Base-by-base conservation (phyloP, 2,888 invertebrate species). In the Phalera bucephala region DNA sequence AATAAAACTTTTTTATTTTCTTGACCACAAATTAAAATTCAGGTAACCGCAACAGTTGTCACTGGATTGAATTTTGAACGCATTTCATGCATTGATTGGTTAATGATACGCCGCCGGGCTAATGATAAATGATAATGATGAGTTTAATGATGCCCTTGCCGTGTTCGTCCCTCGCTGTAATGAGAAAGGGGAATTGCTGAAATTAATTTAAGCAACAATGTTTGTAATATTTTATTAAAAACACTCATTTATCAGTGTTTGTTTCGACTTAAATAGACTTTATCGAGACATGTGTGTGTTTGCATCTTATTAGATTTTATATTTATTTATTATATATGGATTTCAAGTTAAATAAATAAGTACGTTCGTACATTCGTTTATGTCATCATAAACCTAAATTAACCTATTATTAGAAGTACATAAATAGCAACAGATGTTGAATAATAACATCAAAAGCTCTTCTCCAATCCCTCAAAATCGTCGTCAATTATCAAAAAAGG, bases 201-300 rank as follows among this genome's bases (percentile, higher is more conserved):
- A 61, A 61, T 68, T 53, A 60, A 58, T 57, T 54, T 52, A 49
- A 48, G 45, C 54, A 56, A 65, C 61, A 66, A 62, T 54, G 51
- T 64, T 30, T 32, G 23, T 33, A 29, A 23, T 22, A 11, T n/a
- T n/a, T n/a, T n/a, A n/a, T n/a, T n/a, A n/a, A n/a, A n/a, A n/a
- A n/a, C n/a, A n/a, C n/a, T n/a, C n/a, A n/a, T n/a, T n/a, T n/a
- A n/a, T n/a, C n/a, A n/a, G n/a, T n/a, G n/a, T n/a, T n/a, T n/a
- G n/a, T n/a, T n/a, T n/a, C n/a, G n/a, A n/a, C n/a, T n/a, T n/a
- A n/a, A n/a, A n/a, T n/a, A n/a, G n/a, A n/a, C n/a, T n/a, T n/a
- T n/a, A n/a, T n/a, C n/a, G n/a, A n/a, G n/a, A n/a, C n/a, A n/a
- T n/a, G n/a, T n/a, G n/a, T n/a, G n/a, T n/a, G n/a, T n/a, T n/a